Evolutionary conservation across 2,888 invertebrate species (phyloP), one percentile per base, ranked within the genome.

Genomic region (Xiphydria camelus): DNA sequence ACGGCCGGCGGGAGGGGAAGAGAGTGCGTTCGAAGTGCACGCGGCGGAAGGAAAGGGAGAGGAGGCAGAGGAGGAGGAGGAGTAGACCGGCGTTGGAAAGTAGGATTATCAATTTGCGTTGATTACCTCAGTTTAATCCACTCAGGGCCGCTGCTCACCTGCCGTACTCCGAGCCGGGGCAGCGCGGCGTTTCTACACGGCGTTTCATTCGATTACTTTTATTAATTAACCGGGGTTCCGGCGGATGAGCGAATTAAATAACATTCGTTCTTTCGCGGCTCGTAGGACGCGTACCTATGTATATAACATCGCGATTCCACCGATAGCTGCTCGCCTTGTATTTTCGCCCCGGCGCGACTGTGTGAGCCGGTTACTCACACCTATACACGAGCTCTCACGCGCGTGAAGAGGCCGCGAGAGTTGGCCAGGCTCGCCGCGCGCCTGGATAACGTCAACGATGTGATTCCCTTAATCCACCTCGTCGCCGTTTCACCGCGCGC

Each of bases 61-160:
- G 12, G n/a, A 34, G 15, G 9, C 18, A 7, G 29, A 9, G 7
- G 14, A 5, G 6, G 9, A 1, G 10, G 36, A 4, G 29, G 29
- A 14, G 1, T 29, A 4, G 15, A 29, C 34, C 12, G 40, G 22
- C 46, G 15, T 47, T 35, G 48, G 55, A 62, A 66, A 69, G 66
- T 64, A 62, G 65, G 64, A 68, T 69, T 67, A 67, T 68, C 68
- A 69, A 68, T 69, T 67, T 65, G 65, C 67, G 62, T 65, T 68
- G 67, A 69, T 69, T 66, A 66, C 65, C 64, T 62, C 61, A 59
- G 63, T 68, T 68, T 69, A 69, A 68, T 68, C 67, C 68, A 68
- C 68, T 69, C 63, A 65, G 61, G 62, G 61, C 57, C 55, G 58
- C 59, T 61, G 65, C 62, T 67, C 67, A 64, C 64, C 65, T 68